A percentile compares a stretch with the other conserved stretches of the same genome.
These are phyloP conservation scores for Erebia aethiops DNA, from an alignment of 2,888 invertebrate species.

Conservation along the genomic window DNA sequence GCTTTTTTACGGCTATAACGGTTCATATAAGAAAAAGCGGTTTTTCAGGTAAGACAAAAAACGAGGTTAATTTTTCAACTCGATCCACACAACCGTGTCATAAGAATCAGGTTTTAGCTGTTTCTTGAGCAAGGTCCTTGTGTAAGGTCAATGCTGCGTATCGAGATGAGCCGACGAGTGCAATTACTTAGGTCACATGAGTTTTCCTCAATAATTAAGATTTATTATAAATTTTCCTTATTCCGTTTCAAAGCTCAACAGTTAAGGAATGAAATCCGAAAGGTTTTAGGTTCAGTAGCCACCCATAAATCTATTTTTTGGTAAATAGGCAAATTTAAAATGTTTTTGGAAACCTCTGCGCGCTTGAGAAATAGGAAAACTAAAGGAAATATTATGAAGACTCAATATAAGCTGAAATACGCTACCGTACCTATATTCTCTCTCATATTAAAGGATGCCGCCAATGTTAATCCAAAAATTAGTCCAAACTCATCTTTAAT, in stretches of 20 bases:
- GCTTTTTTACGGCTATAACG: too few relatives aligned
- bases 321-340: background rate
- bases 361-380: too few relatives aligned
- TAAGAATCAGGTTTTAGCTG: background rate
- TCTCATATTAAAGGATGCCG: too few relatives aligned
- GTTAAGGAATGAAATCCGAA: background rate
- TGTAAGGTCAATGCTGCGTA: constrained; percentile 22
- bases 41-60: background rate
- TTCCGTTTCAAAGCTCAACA: background rate
- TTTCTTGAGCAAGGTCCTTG: constrained; percentile 26
- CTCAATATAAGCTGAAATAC: too few relatives aligned
- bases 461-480: too few relatives aligned
- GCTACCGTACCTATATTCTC: too few relatives aligned
- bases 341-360: background rate
- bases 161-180: constrained; percentile 24
- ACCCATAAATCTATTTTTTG: background rate
- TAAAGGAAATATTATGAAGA: too few relatives aligned
- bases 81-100: constrained; percentile 3
- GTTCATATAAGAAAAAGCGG: background rate
- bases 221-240: constrained; percentile 29
- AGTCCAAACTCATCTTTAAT: too few relatives aligned
- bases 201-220: constrained; percentile 33
- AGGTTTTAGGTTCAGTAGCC: background rate
- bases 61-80: constrained; percentile 1
- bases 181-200: background rate